Conservation (phyloP, 2,888 invertebrate genomes). For the Yponomeuta plumbellus region DNA sequence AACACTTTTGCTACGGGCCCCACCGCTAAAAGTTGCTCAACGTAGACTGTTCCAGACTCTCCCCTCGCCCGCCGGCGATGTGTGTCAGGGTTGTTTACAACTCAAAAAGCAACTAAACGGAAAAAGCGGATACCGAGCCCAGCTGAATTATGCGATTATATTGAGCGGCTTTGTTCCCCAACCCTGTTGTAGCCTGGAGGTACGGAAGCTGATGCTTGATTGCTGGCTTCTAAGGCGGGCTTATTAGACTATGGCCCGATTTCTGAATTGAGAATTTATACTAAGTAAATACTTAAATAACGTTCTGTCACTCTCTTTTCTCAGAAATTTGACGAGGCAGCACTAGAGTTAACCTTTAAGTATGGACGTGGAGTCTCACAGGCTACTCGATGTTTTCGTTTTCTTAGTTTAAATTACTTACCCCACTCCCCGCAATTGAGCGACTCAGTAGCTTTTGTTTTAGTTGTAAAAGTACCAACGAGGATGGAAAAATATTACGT, state of each 20-base stretch:
- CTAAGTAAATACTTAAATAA: too few species aligned
- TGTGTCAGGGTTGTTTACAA: slow-evolving; percentile 12
- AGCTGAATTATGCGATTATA: slow-evolving; percentile 10
- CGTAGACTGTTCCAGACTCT: background rate
- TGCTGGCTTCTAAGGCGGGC: background rate
- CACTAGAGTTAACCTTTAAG: too few species aligned
- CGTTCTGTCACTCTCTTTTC: too few species aligned
- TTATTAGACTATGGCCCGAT: background rate
- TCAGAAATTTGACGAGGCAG: too few species aligned
- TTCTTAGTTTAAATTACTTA: too few species aligned
- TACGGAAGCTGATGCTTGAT: background rate
- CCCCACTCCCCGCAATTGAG: too few species aligned
- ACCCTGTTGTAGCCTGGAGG: background rate
- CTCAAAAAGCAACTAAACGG: slow-evolving; percentile 8
- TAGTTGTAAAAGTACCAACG: too few species aligned
- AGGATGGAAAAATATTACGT: too few species aligned
- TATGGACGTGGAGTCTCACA: too few species aligned
- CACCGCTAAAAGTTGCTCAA: background rate
- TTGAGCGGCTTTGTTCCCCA: background rate
- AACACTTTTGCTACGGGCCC: background rate
- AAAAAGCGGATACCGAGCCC: slow-evolving; percentile 5
- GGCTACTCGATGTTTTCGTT: too few species aligned
- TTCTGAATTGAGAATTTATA: too few species aligned
- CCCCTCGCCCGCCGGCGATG: slow-evolving; percentile 11
- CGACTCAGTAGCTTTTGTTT: too few species aligned